Evolutionary conservation across 2,113 vertebrate species (phyloP).

Genomic region (Corythornis vintsioides): DNA sequence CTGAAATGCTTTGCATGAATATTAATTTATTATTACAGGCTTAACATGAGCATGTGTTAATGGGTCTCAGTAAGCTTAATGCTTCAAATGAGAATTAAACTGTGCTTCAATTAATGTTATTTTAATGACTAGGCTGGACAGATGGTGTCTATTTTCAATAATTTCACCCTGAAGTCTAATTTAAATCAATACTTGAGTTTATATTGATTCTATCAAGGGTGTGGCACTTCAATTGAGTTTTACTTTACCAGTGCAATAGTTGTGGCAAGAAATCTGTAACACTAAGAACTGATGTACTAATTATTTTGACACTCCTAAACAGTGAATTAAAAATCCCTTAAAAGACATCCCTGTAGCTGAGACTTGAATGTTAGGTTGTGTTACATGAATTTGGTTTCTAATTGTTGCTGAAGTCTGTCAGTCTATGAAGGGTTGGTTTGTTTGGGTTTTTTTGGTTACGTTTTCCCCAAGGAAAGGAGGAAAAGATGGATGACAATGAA

Average conservation of each 20-base stretch:
- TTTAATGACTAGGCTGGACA: constrained; percentile 9
- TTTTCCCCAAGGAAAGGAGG: not conserved
- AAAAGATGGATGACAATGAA: not conserved
- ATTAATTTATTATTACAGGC: not conserved
- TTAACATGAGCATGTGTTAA: not conserved
- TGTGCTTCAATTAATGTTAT: not conserved
- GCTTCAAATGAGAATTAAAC: not conserved
- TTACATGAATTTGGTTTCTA: not conserved
- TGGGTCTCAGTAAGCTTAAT: not conserved
- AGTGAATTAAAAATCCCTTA: not conserved
- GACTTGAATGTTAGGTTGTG: not conserved
- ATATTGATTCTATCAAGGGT: not conserved
- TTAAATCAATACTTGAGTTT: constrained; percentile 15
- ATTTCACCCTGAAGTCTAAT: constrained; percentile 7
- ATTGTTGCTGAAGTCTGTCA: not conserved
- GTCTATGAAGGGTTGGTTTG: not conserved
- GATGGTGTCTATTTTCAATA: constrained; percentile 17
- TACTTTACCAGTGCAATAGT: not conserved
- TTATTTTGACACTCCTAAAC: not conserved
- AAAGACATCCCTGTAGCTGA: not conserved
- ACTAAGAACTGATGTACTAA: accelerated
- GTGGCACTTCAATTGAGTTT: not conserved
- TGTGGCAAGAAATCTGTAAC: not conserved
- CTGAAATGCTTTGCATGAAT: not conserved
- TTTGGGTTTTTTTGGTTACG: not conserved